Evolutionary conservation across 2,113 vertebrate genomes (phyloP).

Genomic region (Corythaeola cristata): DNA sequence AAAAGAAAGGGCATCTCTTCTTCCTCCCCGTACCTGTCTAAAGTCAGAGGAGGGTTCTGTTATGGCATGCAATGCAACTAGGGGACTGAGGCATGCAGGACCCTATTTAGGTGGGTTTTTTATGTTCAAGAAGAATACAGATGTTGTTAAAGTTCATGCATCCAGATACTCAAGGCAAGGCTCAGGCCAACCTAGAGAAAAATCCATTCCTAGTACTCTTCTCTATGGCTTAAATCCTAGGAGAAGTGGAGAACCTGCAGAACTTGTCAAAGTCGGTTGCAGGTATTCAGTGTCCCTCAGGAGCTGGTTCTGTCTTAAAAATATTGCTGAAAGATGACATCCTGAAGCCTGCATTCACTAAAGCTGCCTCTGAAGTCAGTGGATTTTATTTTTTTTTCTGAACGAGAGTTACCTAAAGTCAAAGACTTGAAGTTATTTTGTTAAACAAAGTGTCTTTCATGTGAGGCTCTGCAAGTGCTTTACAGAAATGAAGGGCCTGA

Average conservation of each 20-base stretch:
- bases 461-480: neutral
- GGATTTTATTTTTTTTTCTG: neutral
- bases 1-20: neutral
- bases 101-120: neutral
- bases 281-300: neutral
- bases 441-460: neutral
- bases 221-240: neutral
- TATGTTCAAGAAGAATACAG: neutral
- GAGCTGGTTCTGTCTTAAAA: neutral
- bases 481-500: neutral
- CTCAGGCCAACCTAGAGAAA: neutral
- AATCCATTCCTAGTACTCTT: neutral
- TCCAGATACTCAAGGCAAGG: neutral
- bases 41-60: neutral
- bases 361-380: neutral
- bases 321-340: neutral
- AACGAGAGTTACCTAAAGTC: neutral
- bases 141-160: neutral
- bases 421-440: neutral
- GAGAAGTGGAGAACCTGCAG: neutral
- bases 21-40: neutral
- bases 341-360: neutral
- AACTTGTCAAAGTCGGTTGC: neutral
- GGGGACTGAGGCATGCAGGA: neutral
- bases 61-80: accelerated